These are phyloP conservation scores for Sebastes cheni DNA, from an alignment of 2,797 vertebrate species.

Conservation along the genomic window DNA sequence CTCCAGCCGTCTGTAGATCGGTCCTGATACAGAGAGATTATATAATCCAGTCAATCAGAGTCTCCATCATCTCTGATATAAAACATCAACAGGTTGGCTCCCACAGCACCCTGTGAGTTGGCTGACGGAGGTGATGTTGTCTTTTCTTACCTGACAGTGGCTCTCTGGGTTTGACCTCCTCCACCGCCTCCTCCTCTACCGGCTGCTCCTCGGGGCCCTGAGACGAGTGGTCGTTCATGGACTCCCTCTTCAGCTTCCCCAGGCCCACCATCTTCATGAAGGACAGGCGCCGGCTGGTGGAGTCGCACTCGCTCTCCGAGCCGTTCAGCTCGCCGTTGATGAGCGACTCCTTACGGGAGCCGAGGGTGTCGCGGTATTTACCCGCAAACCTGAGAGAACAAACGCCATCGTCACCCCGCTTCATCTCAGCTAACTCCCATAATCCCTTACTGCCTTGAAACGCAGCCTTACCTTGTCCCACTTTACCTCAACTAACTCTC, in stretches of 20 bases:
- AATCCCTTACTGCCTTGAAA: neutral
- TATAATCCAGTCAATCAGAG: too few relatives aligned
- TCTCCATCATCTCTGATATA: neutral
- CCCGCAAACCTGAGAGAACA: slow-evolving; percentile 76
- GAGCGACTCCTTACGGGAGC: slow-evolving; percentile 74
- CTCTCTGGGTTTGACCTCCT: slow-evolving; percentile 82
- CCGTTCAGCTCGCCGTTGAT: slow-evolving; percentile 71
- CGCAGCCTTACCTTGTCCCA: neutral
- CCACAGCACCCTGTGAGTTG: neutral
- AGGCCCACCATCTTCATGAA: slow-evolving; percentile 88
- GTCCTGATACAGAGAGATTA: too few relatives aligned
- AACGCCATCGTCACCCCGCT: neutral
- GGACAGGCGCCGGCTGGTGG: slow-evolving; percentile 79
- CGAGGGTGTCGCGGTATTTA: slow-evolving; percentile 73
- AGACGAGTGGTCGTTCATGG: slow-evolving; percentile 74
- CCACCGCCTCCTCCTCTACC: slow-evolving; percentile 74
- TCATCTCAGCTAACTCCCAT: neutral
- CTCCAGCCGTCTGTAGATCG: too few relatives aligned
- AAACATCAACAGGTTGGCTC: too few relatives aligned
- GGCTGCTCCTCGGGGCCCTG: slow-evolving; percentile 75
- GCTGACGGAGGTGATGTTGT: neutral
- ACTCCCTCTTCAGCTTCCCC: slow-evolving; percentile 79
- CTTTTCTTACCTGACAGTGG: slow-evolving; percentile 79
- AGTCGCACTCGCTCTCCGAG: slow-evolving; percentile 74
- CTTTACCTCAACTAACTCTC: neutral